Percentiles rank a stretch among this genome's conserved stretches.
phyloP scores from a whole-genome alignment of 2,797 vertebrate species.

The Spea hammondii region DNA sequence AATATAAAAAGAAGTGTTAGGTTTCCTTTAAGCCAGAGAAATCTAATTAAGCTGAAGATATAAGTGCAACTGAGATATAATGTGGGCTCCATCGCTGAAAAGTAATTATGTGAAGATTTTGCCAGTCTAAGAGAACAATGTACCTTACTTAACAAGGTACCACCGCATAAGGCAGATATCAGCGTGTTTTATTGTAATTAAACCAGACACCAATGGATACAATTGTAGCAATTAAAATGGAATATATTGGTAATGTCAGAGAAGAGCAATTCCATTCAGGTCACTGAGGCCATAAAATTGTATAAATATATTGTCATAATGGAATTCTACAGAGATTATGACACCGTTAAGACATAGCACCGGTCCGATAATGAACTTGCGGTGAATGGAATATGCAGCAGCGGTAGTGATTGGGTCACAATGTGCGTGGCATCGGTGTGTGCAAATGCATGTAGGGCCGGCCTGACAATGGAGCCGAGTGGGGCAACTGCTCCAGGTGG shows the following conservation, averaged over 20 bases:
- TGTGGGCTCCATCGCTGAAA: not conserved
- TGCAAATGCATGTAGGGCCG: too few species aligned
- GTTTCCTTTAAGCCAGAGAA: not conserved
- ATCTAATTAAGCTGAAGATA: slow-evolving; percentile 2
- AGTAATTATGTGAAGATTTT: not conserved
- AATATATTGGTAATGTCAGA: slow-evolving; percentile 1
- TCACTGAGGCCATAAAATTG: not conserved
- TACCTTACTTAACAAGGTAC: not conserved
- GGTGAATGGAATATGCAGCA: too few species aligned
- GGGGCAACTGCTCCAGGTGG: too few species aligned
- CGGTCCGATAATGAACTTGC: too few species aligned
- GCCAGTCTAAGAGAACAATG: not conserved
- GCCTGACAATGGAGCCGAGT: too few species aligned
- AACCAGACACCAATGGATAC: not conserved
- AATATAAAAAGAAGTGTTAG: not conserved
- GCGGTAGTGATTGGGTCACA: too few species aligned
- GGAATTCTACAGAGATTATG: too few species aligned
- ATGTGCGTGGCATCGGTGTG: too few species aligned
- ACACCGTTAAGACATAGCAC: too few species aligned
- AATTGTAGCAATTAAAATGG: not conserved
- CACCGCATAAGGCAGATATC: not conserved
- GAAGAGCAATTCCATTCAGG: not conserved
- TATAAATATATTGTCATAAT: not conserved
- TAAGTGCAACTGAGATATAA: not conserved
- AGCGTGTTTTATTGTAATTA: not conserved